Conservation (phyloP, 2,797 vertebrate species). For the Platalea minor region DNA sequence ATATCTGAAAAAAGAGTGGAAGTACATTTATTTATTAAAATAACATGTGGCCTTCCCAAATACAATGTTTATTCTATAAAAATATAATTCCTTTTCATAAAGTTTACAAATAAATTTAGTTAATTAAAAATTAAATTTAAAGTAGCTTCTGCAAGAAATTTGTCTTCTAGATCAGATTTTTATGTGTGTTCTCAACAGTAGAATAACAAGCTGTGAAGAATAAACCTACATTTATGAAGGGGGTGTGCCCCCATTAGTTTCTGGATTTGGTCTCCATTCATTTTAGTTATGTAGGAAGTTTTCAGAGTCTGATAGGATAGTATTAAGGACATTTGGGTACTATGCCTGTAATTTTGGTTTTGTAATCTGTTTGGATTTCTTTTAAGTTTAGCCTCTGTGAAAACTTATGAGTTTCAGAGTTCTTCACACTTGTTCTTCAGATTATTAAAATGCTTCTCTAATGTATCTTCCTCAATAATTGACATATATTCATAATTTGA, state of each 20-base stretch:
- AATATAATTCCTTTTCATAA: background rate
- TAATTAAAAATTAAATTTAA: background rate
- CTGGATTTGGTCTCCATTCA: background rate
- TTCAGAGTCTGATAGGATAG: background rate
- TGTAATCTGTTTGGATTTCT: background rate
- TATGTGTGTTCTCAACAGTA: background rate
- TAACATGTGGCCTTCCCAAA: background rate
- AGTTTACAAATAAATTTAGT: background rate
- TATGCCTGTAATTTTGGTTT: background rate
- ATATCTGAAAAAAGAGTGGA: background rate
- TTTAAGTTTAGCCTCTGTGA: background rate
- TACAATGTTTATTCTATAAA: background rate
- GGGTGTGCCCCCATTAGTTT: background rate
- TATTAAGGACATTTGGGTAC: background rate
- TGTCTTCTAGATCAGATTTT: background rate
- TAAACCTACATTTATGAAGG: background rate
- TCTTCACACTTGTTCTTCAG: background rate
- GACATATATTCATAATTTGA: background rate
- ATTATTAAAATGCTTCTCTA: background rate
- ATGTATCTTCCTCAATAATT: background rate
- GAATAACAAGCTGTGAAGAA: background rate
- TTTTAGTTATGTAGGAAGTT: background rate
- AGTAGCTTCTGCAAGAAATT: background rate
- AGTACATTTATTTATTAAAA: background rate
- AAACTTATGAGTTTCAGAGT: background rate